These are phyloP conservation scores for Ochropleura leucogaster DNA, from an alignment of 2,888 invertebrate species.

Conservation along the genomic window DNA sequence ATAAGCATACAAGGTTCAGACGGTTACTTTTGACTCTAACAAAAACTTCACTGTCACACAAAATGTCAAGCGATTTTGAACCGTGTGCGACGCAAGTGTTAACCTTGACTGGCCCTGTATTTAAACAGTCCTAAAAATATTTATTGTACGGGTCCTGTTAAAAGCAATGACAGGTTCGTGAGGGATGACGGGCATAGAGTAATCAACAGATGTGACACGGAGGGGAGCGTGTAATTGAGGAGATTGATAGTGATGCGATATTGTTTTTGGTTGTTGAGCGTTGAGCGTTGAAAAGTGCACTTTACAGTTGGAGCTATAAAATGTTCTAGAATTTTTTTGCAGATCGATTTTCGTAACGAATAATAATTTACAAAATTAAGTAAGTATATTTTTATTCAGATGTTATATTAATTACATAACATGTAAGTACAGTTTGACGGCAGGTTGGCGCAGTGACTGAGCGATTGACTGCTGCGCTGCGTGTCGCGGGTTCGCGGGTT, in stretches of 20 bases:
- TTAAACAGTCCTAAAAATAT: background rate
- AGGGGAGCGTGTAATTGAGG: background rate
- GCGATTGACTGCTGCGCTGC: too few relatives aligned
- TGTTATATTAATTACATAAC: background rate
- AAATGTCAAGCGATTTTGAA: background rate
- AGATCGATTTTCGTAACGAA: background rate
- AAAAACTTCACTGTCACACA: background rate
- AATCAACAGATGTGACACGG: conserved; percentile 1
- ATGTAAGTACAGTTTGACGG: background rate
- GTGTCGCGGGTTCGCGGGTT: too few relatives aligned
- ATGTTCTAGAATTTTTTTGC: background rate
- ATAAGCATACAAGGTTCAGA: background rate
- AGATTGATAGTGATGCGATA: background rate
- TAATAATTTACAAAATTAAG: background rate
- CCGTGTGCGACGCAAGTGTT: background rate
- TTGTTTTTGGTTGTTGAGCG: background rate
- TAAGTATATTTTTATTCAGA: background rate
- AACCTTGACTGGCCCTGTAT: background rate
- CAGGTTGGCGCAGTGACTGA: too few relatives aligned
- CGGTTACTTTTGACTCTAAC: background rate
- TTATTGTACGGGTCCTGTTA: background rate
- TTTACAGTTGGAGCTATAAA: background rate
- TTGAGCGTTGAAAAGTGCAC: background rate
- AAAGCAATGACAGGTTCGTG: background rate
- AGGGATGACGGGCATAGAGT: conserved; percentile 12